Evolutionary conservation across 2,797 vertebrate species (phyloP).

Genomic region (Silurus lanzhouensis): DNA sequence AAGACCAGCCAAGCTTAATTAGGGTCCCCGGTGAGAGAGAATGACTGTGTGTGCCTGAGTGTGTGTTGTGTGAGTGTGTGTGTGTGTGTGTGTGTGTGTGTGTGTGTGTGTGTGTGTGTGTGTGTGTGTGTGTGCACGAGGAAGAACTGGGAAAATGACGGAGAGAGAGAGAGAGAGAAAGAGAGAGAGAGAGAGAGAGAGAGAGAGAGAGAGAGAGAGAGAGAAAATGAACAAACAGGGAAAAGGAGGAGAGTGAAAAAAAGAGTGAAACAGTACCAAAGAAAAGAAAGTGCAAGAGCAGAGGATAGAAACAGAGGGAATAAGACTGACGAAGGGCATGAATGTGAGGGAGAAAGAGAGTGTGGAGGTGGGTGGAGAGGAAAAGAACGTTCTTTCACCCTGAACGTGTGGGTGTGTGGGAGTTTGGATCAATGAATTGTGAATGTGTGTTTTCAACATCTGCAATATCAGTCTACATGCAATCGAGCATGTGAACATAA

Average conservation of each 20-base stretch:
- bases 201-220: neutral
- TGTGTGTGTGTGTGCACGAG: slow-evolving; percentile 27
- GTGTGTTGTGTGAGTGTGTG: slow-evolving; percentile 27
- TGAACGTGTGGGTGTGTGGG: slow-evolving; percentile 34
- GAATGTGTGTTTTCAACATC: slow-evolving; percentile 43
- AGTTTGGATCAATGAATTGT: slow-evolving; percentile 45
- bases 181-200: neutral
- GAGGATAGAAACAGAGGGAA: slow-evolving; percentile 29
- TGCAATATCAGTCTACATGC: slow-evolving; percentile 22
- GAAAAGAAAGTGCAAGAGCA: neutral
- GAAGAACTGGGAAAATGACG: slow-evolving; percentile 29
- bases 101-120: neutral
- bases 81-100: neutral
- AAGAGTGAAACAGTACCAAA: neutral
- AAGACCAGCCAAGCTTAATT: slow-evolving; percentile 84
- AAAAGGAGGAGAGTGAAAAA: slow-evolving; percentile 2
- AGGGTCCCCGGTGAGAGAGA: slow-evolving; percentile 76
- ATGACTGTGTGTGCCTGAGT: slow-evolving; percentile 58
- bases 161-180: neutral
- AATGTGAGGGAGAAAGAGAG: slow-evolving; percentile 40
- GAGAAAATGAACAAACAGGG: slow-evolving; percentile 12
- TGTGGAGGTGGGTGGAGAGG: slow-evolving; percentile 53
- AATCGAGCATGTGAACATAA: neutral
- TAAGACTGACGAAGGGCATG: slow-evolving; percentile 44
- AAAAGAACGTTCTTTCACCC: slow-evolving; percentile 53